Base-by-base conservation (phyloP, 2,888 invertebrate species). In the Microplitis deprimator region DNA sequence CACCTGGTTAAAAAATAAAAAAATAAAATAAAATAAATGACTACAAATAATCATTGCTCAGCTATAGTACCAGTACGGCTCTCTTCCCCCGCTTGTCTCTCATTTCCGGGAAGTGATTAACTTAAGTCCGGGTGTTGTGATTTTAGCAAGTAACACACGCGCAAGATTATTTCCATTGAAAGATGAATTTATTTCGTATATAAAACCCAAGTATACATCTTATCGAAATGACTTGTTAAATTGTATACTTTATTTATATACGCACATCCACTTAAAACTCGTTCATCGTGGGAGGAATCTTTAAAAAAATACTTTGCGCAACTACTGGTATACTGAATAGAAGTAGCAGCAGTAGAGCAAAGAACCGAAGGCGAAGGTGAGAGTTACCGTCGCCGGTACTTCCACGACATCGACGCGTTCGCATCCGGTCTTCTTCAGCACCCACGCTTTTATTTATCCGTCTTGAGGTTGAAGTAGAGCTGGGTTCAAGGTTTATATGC, bases 21-120 rank as follows among this genome's bases (percentile, higher is more conserved):
- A 40, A 75, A 75, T 76, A 73, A 65, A 50, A 73, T 64, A 73
- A 29, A 29, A 67, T 40, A 75, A 61, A 68, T 69, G 38, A 39
- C 61, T 40, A 68, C 61, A 70, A 60, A 61, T 70, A 62, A 61
- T 59, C 29, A 41, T 68, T 76, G 71, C 61, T 17, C 62, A 38
- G 29, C 69, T 70, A 20, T 40, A 61, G 16, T 40, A 38, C 39
- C 38, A 6, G 16, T 17, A 16, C 16, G 8, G 39, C 16, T 72
- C 10, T 62, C 70, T 65, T 73, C 17, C 71, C 73, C 50, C 50
- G 50, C 50, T 69, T 40, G 61, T 69, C 20, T 16, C 20, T 8
- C 77, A 70, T 78, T 81, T 81, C 81, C 82, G 82, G 81, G 81
- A 82, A 80, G 76, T 75, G 70, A 80, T 79, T 80, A 82, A 77